Conservation (phyloP, 2,888 invertebrate species). For the Troilus luridus region DNA sequence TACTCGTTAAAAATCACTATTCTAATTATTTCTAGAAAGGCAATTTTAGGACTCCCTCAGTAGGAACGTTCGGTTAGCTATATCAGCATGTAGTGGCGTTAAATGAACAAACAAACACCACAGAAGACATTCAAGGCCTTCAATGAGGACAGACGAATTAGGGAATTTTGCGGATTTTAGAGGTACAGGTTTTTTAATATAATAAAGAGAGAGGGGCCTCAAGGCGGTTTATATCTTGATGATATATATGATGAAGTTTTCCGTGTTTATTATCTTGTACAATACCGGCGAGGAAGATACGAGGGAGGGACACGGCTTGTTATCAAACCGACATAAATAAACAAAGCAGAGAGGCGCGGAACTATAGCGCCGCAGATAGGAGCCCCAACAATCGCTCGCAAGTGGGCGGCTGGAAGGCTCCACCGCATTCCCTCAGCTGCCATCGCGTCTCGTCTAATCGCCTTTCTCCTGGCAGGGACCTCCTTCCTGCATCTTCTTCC, state of each 20-base stretch:
- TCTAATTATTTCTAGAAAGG: no score
- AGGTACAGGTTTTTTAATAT: background rate
- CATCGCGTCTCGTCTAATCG: background rate
- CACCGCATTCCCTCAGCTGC: conserved; percentile 20
- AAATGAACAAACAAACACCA: no score
- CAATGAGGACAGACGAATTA: no score
- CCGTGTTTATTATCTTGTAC: background rate
- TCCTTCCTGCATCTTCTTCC: background rate
- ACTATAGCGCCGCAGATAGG: background rate
- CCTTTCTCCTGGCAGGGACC: background rate
- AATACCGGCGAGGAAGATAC: background rate
- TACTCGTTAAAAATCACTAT: no score
- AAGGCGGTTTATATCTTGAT: background rate
- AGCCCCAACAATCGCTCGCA: background rate
- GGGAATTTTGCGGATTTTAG: no score
- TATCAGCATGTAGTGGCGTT: no score
- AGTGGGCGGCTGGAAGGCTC: conserved; percentile 15
- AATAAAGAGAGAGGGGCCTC: background rate
- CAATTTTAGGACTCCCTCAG: no score
- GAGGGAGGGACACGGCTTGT: background rate
- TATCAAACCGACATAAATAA: background rate
- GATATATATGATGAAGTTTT: background rate
- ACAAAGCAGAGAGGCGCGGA: background rate
- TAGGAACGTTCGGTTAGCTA: no score
- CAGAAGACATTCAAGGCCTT: no score